Base-by-base conservation (phyloP, 2,797 vertebrate species). In the Enteromius thamalakanensis region DNA sequence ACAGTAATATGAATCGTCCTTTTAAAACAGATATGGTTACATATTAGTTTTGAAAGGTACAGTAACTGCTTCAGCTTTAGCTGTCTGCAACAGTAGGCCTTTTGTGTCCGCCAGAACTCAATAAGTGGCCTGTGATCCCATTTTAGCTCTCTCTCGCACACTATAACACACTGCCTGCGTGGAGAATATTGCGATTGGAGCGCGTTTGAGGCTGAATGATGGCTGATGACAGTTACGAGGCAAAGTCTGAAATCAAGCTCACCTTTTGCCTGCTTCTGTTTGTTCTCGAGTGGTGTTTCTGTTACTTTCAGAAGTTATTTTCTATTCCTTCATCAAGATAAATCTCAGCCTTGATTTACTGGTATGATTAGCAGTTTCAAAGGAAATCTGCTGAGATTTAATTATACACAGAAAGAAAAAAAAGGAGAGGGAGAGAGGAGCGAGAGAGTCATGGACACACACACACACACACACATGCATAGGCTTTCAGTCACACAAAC, bases 21-120 rank as follows among this genome's bases (percentile, higher is more conserved):
- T 98, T 98, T 97, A 97, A 98, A 98, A 97, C 97, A 97, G 97
- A 98, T 98, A 97, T 96, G 96, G 97, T 97, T 98, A 96, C 97
- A 97, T 96, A 97, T 97, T 96, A 94, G 95, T 96, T 97, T 96
- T 96, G 97, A 97, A 97, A 97, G 97, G 97, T 98, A 96, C 95
- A 94, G 97, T 97, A 96, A 97, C 88, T 91, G 95, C 93, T 88
- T 93, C 93, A 91, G 94, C 91, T 93, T 95, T 94, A 88, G 90
- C 95, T 92, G 93, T 94, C 92, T 89, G 91, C 91, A 96, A 97
- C 96, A 97, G 96, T 95, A 94, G 90, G 64, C 89, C 94, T 95
- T 97, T 97, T 98, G 97, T 98, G 90, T 90, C 91, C 90, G 89
- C 87, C 92, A 93, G 94, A 91, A 94, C 94, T 95, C 95, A 96